These are phyloP conservation scores for Ophion costatus DNA, from an alignment of 2,888 invertebrate genomes.

Conservation along the genomic window DNA sequence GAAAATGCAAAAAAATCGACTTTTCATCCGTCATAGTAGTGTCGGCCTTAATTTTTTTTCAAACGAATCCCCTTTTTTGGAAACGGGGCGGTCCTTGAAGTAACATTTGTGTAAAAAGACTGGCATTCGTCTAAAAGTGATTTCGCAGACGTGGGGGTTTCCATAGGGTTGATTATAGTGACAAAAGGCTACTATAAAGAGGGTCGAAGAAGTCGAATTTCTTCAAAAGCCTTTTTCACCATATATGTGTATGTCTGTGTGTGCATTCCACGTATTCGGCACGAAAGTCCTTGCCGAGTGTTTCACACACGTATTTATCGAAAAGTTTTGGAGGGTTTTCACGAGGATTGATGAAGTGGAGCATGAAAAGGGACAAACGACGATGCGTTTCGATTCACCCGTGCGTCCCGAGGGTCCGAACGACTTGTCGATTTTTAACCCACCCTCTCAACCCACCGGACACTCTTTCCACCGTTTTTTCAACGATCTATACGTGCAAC, in stretches of 20 bases:
- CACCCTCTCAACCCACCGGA: not conserved
- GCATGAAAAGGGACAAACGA: conserved; percentile 51
- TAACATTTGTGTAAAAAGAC: too few species aligned
- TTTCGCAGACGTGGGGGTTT: too few species aligned
- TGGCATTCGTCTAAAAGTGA: too few species aligned
- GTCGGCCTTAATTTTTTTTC: too few species aligned
- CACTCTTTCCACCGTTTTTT: conserved; percentile 1
- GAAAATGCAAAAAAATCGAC: too few species aligned
- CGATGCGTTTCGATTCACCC: conserved; percentile 34
- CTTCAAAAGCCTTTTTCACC: too few species aligned
- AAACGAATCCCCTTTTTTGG: too few species aligned
- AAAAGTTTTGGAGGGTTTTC: conserved; percentile 57
- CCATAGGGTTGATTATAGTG: too few species aligned
- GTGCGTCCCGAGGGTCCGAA: conserved; percentile 16
- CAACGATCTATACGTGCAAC: not conserved
- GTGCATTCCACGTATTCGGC: conserved; percentile 17
- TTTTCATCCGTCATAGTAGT: too few species aligned
- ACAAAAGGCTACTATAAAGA: too few species aligned
- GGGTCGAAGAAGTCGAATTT: too few species aligned
- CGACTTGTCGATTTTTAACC: conserved; percentile 11
- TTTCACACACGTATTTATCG: conserved; percentile 41
- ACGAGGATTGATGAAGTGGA: conserved; percentile 61
- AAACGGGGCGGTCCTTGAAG: too few species aligned
- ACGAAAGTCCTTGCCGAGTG: conserved; percentile 18
- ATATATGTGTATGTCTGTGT: not conserved